Evolutionary conservation across 2,888 invertebrate genomes (phyloP).

Genomic region (Cerceris rybyensis): DNA sequence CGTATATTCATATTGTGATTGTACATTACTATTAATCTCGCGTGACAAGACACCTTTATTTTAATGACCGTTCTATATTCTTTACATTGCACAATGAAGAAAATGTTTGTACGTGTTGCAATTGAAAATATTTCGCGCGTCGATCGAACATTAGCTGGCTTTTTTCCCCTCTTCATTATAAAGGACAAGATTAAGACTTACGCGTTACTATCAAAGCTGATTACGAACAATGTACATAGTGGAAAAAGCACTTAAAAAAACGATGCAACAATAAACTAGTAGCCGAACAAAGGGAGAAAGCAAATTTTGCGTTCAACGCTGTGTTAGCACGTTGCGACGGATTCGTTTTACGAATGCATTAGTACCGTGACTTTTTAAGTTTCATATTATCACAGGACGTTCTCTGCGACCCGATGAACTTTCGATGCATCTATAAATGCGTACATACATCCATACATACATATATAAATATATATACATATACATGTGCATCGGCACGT

Average conservation of each 20-base stretch:
- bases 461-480: background rate
- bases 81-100: slow-evolving; percentile 13
- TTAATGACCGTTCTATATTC: background rate
- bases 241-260: background rate
- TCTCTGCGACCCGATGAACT: slow-evolving; percentile 16
- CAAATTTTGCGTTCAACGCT: slow-evolving; percentile 7
- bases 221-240: no score
- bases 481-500: slow-evolving; percentile 23
- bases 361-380: slow-evolving; percentile 3
- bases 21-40: slow-evolving; percentile 10
- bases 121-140: background rate
- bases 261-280: slow-evolving; percentile 10
- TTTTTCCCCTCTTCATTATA: slow-evolving; percentile 1
- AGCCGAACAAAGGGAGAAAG: slow-evolving; percentile 11
- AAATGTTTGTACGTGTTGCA: slow-evolving; percentile 3
- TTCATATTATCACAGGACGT: slow-evolving; percentile 1
- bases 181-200: slow-evolving; percentile 4
- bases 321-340: background rate
- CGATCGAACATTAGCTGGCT: slow-evolving; percentile 16
- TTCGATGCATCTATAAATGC: slow-evolving; percentile 17
- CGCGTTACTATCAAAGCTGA: slow-evolving; percentile 4
- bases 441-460: no score
- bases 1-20: slow-evolving; percentile 13
- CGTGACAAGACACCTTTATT: background rate
- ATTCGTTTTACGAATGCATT: background rate